Base-by-base conservation (phyloP, 2,888 invertebrate species). In the Cremastobaeus sp. region DNA sequence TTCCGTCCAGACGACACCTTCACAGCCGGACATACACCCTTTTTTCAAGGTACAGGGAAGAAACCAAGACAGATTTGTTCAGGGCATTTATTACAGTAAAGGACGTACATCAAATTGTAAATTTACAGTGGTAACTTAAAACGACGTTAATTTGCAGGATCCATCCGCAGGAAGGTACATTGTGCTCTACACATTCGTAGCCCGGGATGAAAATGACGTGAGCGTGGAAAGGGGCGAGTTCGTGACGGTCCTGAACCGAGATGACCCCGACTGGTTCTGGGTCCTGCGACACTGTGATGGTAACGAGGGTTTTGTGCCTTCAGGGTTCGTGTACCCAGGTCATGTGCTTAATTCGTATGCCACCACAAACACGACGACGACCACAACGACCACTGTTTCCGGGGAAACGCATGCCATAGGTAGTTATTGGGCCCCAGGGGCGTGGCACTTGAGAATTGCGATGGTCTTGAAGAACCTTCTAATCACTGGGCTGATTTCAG, bases 241-340 rank as follows among this genome's bases (percentile, higher is more conserved):
- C 89, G 96, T 98, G n/a, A 97, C 97, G 65, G 96, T 98, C 9
- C 89, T 98, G 59, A 98, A 98, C 88, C 91, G 95, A 82, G 97
- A 97, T 86, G 97, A 98, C 88, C 94, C 96, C 0, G 97, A 97
- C 88, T 98, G 98, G 98, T 97, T 94, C 87, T 98, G 97, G 97
- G 95, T 98, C 54, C 93, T 96, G 32, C 91, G 96, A 78, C 87
- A 87, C 73, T 94, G 94, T 78, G 96, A 97, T 84, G 96, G 96
- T 0, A 95, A 96, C 81, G 97, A 98, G 88, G 98, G 98, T 0
- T 98, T 98, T 87, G 97, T 98, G 52, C 98, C 98, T 0, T 95
- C 96, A 4, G 96, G 96, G 17, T 97, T 97, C 84, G 96, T 97
- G 0, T 97, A 96, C 89, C 97, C 97, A 0, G 96, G 87, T 8